These are phyloP conservation scores for Phalacrocorax carbo DNA, from an alignment of 2,113 vertebrate species.

Conservation along the genomic window DNA sequence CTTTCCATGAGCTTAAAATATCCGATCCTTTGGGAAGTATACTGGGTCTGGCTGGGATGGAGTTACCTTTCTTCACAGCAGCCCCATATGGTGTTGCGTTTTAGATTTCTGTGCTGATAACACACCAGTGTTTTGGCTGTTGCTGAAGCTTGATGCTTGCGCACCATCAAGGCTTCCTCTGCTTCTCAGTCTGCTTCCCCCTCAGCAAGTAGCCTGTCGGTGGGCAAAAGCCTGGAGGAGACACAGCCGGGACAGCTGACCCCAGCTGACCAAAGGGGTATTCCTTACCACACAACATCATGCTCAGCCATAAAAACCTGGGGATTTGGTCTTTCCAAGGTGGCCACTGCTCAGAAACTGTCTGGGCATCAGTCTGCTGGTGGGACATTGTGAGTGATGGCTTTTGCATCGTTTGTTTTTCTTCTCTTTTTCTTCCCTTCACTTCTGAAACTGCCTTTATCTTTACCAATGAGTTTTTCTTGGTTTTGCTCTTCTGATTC, in stretches of 20 bases:
- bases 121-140: not conserved
- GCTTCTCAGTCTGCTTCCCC: not conserved
- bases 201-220: not conserved
- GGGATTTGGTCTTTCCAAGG: not conserved
- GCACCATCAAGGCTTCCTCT: not conserved
- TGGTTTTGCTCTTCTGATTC: not conserved
- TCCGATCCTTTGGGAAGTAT: not conserved
- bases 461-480: not conserved
- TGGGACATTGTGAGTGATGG: not conserved
- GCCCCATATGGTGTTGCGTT: accelerated
- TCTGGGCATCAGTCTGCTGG: not conserved
- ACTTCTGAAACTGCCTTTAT: not conserved
- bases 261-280: not conserved
- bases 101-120: not conserved
- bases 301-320: not conserved
- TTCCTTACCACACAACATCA: not conserved
- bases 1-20: not conserved
- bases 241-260: not conserved
- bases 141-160: not conserved
- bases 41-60: not conserved
- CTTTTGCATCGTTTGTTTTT: not conserved
- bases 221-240: not conserved
- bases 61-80: not conserved
- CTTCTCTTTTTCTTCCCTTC: not conserved
- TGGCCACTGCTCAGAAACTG: not conserved